A percentile compares a stretch with the other conserved stretches of the same genome.
Evolutionary conservation across 2,113 vertebrate genomes (phyloP).

Genomic region (Eira barbara): DNA sequence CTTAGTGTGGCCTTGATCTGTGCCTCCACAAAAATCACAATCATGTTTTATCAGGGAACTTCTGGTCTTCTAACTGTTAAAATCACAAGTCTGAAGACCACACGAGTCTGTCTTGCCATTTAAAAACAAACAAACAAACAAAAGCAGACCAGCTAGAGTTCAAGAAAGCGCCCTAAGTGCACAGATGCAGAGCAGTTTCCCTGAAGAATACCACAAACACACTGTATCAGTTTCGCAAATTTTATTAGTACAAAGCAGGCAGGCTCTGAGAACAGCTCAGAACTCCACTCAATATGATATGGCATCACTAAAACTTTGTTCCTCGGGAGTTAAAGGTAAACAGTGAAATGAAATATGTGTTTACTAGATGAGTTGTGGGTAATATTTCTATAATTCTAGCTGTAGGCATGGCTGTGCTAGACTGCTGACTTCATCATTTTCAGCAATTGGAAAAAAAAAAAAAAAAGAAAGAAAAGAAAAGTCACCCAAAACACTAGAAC

Average conservation of each 20-base stretch:
- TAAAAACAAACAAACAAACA: neutral
- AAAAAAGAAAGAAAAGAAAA: neutral
- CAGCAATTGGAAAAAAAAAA: neutral
- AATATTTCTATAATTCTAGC: neutral
- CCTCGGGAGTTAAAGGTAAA: neutral
- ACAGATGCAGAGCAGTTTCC: neutral
- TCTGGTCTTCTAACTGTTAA: neutral
- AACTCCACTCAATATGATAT: neutral
- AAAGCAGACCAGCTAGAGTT: neutral
- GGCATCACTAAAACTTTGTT: neutral
- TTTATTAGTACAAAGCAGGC: neutral
- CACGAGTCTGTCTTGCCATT: neutral
- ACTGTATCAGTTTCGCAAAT: neutral
- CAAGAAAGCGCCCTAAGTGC: too few relatives aligned
- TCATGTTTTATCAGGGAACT: neutral
- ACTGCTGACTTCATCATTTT: neutral
- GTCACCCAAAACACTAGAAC: neutral
- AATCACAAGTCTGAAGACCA: neutral
- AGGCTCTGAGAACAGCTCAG: neutral
- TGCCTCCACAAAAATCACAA: neutral
- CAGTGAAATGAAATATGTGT: slow-evolving; percentile 3
- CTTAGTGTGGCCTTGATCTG: neutral
- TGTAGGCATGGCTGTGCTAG: neutral
- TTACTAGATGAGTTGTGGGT: neutral
- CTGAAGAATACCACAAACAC: neutral